These are phyloP conservation scores for Hypothenemus hampei DNA, from an alignment of 1,140 invertebrate genomes.

Conservation along the genomic window DNA sequence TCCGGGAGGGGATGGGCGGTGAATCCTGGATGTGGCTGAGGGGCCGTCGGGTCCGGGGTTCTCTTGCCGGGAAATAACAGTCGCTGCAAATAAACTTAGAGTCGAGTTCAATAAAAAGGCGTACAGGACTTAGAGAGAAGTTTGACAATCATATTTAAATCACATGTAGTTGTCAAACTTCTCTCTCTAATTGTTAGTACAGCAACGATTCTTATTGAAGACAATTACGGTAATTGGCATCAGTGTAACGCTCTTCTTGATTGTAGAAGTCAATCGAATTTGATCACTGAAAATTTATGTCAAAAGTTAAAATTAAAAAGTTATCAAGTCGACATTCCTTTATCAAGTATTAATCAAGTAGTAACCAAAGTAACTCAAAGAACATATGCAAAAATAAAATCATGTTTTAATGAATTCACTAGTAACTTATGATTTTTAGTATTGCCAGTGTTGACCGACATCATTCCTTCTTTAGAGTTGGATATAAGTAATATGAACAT, in stretches of 20 bases:
- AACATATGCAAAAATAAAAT: conserved; percentile 6
- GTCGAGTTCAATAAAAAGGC: too few species aligned
- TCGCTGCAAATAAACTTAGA: too few species aligned
- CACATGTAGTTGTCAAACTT: too few species aligned
- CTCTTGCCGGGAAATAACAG: too few species aligned
- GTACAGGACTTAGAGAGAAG: too few species aligned
- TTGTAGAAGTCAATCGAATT: conserved; percentile 18
- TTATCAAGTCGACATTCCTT: conserved; percentile 5
- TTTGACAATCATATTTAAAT: too few species aligned
- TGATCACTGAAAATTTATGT: conserved; percentile 9
- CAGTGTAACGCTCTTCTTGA: conserved; percentile 16
- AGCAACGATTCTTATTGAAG: too few species aligned
- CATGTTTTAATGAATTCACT: conserved; percentile 6
- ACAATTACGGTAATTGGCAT: conserved; percentile 6
- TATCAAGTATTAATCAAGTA: conserved; percentile 10
- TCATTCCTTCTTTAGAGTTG: conserved; percentile 8
- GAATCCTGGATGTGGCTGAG: too few species aligned
- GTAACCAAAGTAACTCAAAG: conserved; percentile 1
- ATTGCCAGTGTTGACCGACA: conserved; percentile 10
- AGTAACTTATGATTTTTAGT: conserved; percentile 14
- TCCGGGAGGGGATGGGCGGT: too few species aligned
- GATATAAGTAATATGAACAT: conserved; percentile 1
- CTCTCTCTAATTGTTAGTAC: too few species aligned
- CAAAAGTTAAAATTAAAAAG: conserved; percentile 13
- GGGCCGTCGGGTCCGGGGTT: too few species aligned